Evolutionary conservation across 2,797 vertebrate species (phyloP), one percentile per base, ranked within the genome.

Genomic region (Darevskia mixta): DNA sequence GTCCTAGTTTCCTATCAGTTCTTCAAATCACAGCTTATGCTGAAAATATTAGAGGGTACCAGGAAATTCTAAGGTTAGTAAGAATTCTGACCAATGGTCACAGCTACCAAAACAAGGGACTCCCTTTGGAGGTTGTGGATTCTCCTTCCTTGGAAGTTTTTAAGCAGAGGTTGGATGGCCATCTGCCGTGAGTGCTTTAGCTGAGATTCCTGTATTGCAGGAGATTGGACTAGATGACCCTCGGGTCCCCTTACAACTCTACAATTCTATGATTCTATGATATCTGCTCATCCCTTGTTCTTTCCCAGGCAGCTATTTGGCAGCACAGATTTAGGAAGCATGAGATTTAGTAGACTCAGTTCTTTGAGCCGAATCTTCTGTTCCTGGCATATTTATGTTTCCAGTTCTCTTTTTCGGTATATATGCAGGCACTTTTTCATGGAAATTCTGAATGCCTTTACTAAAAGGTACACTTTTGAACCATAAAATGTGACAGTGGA

Each of bases 401-500:
- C 82, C 71, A 82, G 55, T 49, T 78, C 11, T 10, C 18, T 27
- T 55, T 23, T 29, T 20, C 8, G 15, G 20, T 25, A 29, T 11
- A 83, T 10, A 77, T 69, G 55, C 27, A 45, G 73, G 55, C 13
- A 82, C 27, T 32, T 87, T 83, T 83, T 83, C 86, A 87, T 66
- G 64, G 61, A 67, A 38, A 76, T 69, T 87, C 72, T 77, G 43
- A n/a, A 45, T 20, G 79, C n/a, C n/a, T 67, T 82, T 76, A 78
- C 20, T 85, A 85, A 85, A 78, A 66, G 55, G 35, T 71, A 85
- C 35, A 79, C 49, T 79, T 88, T 79, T 55, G 58, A 79, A 84
- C 64, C 64, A 72, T 88, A 88, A 85, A 79, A 88, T 72, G 76
- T 79, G 69, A 43, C 76, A 85, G 20, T 10, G 45, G 67, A 86